Evolutionary conservation across 2,113 vertebrate species (phyloP).

Genomic region (Alaudala cheleensis): DNA sequence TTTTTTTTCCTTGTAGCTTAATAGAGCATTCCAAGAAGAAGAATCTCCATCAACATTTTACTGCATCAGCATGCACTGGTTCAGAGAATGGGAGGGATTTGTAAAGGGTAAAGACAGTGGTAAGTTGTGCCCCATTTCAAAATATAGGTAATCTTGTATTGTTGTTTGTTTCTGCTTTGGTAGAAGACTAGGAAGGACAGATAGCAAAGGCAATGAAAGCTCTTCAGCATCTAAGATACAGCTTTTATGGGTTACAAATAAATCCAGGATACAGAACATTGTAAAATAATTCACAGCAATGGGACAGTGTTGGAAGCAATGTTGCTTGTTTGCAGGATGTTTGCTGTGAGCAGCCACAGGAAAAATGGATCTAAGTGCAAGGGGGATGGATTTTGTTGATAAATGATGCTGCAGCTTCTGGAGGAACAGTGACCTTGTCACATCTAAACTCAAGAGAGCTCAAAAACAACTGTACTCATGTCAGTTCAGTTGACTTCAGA

Average conservation of each 20-base stretch:
- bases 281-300: not conserved
- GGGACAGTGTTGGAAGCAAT: not conserved
- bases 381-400: not conserved
- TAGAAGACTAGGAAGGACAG: not conserved
- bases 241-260: not conserved
- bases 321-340: not conserved
- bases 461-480: not conserved
- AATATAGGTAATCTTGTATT: not conserved
- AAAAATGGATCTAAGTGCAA: not conserved
- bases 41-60: conserved; percentile 94
- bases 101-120: conserved; percentile 98
- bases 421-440: not conserved
- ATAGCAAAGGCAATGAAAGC: not conserved
- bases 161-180: not conserved
- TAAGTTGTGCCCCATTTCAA: conserved; percentile 69
- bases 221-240: not conserved
- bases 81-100: conserved; percentile 98
- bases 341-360: not conserved
- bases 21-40: conserved; percentile 98
- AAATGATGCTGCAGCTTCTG: not conserved
- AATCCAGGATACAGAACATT: not conserved
- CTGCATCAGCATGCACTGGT: conserved; percentile 99
- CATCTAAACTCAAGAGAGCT: not conserved
- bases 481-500: not conserved
- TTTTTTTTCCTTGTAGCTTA: conserved; percentile 77